phyloP scores from a whole-genome alignment of 1,140 invertebrate genomes.

The Arctopsyche grandis region DNA sequence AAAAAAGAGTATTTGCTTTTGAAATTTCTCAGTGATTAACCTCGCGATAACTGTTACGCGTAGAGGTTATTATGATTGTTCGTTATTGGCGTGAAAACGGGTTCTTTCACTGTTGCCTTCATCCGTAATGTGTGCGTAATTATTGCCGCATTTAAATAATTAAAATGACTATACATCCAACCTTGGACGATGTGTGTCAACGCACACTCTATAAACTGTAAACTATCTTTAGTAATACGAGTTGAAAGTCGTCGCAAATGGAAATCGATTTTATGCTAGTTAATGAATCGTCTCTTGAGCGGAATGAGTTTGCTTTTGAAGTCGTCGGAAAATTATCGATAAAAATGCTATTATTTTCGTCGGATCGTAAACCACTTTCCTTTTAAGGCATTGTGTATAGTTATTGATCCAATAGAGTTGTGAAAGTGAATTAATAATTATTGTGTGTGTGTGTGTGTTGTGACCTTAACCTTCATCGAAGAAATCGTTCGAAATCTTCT shows the following conservation, averaged over 20 bases:
- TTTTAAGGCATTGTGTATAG: slow-evolving; percentile 12
- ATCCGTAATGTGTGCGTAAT: background rate
- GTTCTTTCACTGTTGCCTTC: background rate
- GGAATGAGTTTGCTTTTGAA: background rate
- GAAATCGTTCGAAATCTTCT: background rate
- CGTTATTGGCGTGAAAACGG: background rate
- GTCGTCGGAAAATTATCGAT: background rate
- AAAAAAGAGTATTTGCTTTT: slow-evolving; percentile 26
- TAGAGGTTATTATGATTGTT: slow-evolving; percentile 5
- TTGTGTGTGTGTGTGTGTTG: too few species aligned
- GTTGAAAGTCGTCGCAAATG: background rate
- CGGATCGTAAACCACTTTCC: slow-evolving; percentile 13
- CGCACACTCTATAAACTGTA: too few species aligned
- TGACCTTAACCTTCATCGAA: slow-evolving; percentile 23
- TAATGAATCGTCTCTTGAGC: too few species aligned
- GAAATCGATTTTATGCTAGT: too few species aligned
- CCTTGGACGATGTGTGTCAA: too few species aligned
- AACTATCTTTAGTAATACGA: too few species aligned
- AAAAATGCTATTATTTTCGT: slow-evolving; percentile 5
- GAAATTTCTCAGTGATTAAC: slow-evolving; percentile 23
- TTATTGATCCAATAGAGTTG: background rate
- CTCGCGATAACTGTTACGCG: slow-evolving; percentile 21
- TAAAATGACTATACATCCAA: too few species aligned
- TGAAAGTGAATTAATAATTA: slow-evolving; percentile 13
- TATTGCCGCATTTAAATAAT: background rate